A percentile compares a stretch with the other conserved stretches of the same genome.
These are phyloP conservation scores for Oligia fasciuncula DNA, from an alignment of 2,888 invertebrate species.

Conservation along the genomic window DNA sequence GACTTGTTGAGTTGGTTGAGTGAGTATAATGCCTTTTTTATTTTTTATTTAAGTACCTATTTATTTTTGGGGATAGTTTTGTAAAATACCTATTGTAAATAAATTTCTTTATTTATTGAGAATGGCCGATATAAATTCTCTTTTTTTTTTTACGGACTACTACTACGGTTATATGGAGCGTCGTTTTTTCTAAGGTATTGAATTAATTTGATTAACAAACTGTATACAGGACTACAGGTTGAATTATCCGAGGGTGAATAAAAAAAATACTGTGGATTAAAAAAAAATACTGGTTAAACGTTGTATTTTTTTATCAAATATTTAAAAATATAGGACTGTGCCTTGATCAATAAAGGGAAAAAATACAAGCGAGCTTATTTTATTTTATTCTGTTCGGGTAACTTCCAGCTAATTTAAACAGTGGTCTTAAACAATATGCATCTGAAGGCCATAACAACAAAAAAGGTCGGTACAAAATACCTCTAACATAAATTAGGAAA, in stretches of 20 bases:
- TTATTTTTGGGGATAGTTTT: neutral
- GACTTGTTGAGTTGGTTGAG: neutral
- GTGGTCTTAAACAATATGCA: no score
- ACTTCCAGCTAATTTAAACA: no score
- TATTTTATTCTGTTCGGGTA: no score
- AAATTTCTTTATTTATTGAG: neutral
- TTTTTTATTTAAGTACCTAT: neutral
- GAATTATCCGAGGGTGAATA: neutral
- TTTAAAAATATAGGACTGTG: no score
- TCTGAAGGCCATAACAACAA: no score
- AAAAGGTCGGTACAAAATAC: no score
- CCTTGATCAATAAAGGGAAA: no score
- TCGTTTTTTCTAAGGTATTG: neutral
- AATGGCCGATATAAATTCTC: neutral
- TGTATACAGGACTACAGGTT: no score
- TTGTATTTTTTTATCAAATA: no score
- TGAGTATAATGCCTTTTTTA: constrained; percentile 7
- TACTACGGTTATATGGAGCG: neutral
- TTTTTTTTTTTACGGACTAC: neutral
- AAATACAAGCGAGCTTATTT: no score
- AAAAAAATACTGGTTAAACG: no score
- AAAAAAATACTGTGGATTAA: neutral
- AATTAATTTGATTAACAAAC: neutral
- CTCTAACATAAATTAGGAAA: no score
- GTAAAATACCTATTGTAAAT: neutral